phyloP scores from a whole-genome alignment of 2,797 vertebrate genomes.

The Malurus splendens region DNA sequence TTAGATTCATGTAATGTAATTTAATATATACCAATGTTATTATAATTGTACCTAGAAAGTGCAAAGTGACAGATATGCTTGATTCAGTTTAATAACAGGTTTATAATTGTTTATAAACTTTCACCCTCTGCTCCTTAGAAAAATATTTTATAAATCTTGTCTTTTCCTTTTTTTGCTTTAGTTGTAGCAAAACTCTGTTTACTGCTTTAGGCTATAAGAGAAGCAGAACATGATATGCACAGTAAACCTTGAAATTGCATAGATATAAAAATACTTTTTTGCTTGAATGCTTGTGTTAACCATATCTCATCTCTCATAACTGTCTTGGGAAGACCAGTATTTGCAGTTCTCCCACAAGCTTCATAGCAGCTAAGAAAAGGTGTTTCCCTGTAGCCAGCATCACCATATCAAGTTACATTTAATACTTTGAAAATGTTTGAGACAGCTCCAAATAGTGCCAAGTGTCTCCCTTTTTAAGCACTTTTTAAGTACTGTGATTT shows the following conservation, averaged over 20 bases:
- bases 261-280: background rate
- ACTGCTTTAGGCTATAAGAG: background rate
- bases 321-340: background rate
- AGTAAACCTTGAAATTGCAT: background rate
- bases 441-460: background rate
- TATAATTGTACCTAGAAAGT: background rate
- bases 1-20: background rate
- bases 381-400: background rate
- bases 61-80: background rate
- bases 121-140: background rate
- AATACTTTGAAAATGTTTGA: background rate
- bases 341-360: background rate
- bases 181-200: background rate
- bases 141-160: background rate
- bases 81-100: background rate
- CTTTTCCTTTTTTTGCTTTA: background rate
- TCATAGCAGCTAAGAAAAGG: background rate
- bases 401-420: background rate
- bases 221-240: background rate
- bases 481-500: background rate
- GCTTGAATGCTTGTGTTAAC: background rate
- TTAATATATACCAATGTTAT: background rate
- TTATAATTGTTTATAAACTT: background rate
- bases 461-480: background rate
- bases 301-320: accelerated